A percentile compares a stretch with the other conserved stretches of the same genome.
Evolutionary conservation across 2,888 invertebrate species (phyloP).

Genomic region (Ennomos fuscantarius): DNA sequence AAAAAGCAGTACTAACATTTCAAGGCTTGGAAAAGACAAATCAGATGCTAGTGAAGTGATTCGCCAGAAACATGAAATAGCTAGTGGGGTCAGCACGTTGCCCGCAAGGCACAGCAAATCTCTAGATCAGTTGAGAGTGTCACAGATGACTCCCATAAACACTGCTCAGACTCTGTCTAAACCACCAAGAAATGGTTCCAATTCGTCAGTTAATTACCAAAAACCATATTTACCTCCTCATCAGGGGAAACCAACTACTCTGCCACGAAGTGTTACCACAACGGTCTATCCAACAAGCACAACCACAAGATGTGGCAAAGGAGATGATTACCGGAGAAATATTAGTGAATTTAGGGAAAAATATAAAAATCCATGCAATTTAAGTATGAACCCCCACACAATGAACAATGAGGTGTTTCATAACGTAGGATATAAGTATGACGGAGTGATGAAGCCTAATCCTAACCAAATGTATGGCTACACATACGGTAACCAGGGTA

Average conservation of each 20-base stretch:
- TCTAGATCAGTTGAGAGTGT: constrained; percentile 90
- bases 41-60: constrained; percentile 63
- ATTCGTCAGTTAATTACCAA: constrained; percentile 77
- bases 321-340: constrained; percentile 85
- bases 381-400: constrained; percentile 62
- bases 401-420: constrained; percentile 78
- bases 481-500: constrained; percentile 84
- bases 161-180: constrained; percentile 66
- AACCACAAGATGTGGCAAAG: constrained; percentile 73
- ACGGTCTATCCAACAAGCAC: constrained; percentile 77
- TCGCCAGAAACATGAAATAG: constrained; percentile 72
- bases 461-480: constrained; percentile 81
- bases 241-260: constrained; percentile 77
- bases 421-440: constrained; percentile 77
- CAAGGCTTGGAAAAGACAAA: constrained; percentile 64
- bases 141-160: constrained; percentile 70
- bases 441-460: constrained; percentile 70
- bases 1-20: constrained; percentile 60
- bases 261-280: constrained; percentile 80
- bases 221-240: constrained; percentile 73
- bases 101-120: constrained; percentile 93
- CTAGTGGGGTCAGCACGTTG: constrained; percentile 81
- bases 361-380: constrained; percentile 84
- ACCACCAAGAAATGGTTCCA: constrained; percentile 69
- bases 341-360: constrained; percentile 87